Evolutionary conservation across 2,797 vertebrate species (phyloP), one percentile per base, ranked within the genome.

Genomic region (Podargus strigoides): DNA sequence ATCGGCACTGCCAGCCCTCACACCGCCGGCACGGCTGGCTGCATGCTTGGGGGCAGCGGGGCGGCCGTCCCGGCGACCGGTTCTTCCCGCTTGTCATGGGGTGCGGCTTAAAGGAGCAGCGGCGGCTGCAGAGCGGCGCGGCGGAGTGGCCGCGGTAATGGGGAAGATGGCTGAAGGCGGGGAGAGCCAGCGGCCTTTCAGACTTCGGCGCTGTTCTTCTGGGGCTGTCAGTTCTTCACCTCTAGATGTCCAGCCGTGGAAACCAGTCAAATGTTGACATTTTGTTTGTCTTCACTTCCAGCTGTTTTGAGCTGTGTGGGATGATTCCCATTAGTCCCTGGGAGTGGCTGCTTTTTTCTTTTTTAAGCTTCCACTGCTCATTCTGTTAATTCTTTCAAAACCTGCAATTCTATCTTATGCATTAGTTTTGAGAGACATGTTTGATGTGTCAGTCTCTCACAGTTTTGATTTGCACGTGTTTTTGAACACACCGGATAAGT

Each of bases 361-460:
- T 70, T 39, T 20, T 6, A 17, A 77, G 28, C 14, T 10, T 52
- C 26, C 6, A 0, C 20, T 50, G 14, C 28, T 52, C 12, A 2
- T 87, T 72, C 53, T 62, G 6, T 69, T 64, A 36, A 32, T 68
- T 58, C 17, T 32, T 68, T 73, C 36, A 22, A 60, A 62, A 66
- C 14, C 23, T 12, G 5, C 4, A 0, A 6, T 44, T 52, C 16
- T 7, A 3, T 34, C 39, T 42, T 10, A 5, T 3, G n/a, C 10
- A 1, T 62, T 77, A 12, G 6, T 75, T 52, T 67, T 9, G 50
- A n/a, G 73, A 64, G 27, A 26, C 6, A 0, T 24, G 11, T 30
- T 60, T 60, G 47, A 6, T 19, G 2, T 36, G 7, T 53, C 23
- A 22, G 0, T 30, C 23, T 26, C 47, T 23, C 52, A 5, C 3